Base-by-base conservation (phyloP, 2,888 invertebrate genomes). In the Trachelus tabidus region DNA sequence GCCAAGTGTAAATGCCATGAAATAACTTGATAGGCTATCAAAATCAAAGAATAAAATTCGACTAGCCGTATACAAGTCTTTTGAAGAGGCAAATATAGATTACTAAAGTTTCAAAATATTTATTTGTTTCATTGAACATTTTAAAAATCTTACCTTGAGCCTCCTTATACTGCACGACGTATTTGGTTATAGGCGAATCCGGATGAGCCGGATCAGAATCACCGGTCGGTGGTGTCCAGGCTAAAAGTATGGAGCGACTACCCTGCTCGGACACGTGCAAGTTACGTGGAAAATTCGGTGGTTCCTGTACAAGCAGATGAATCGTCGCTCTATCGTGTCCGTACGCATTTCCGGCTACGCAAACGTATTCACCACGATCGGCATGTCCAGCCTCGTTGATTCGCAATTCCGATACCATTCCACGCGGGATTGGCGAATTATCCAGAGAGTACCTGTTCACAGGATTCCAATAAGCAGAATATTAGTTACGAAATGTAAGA, bases 201-300 rank as follows among this genome's bases (percentile, higher is more conserved):
- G 92, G 92, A 68, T 92, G 90, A 73, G 86, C 85, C 33, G 88
- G 86, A 78, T 93, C 92, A 76, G 93, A 91, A 79, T 92, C 92
- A 80, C 91, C 92, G 56, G 88, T 85, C 73, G 90, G 89, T 1
- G 92, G 91, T 0, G 92, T 92, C 95, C 95, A 95, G 4, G 93
- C 92, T 73, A 95, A 86, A 3, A 92, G 92, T 12, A 94, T 92
- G 71, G 93, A 93, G 1, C 94, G 92, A 82, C 94, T 94, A 33
- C 92, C 92, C 75, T 93, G 91, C 82, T 94, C 93, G 23, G 92
- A 91, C 11, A 94, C 92, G 84, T 93, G 93, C 56, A 94, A 89
- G 86, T 94, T 93, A 1, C 92, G 92, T 2, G 94, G 94, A 75
- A 94, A 93, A 85, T 94, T 94, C 1, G 95, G 94, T n/a, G 93